Conservation (phyloP, 2,888 invertebrate genomes). For the Drosophila hamatofila region DNA sequence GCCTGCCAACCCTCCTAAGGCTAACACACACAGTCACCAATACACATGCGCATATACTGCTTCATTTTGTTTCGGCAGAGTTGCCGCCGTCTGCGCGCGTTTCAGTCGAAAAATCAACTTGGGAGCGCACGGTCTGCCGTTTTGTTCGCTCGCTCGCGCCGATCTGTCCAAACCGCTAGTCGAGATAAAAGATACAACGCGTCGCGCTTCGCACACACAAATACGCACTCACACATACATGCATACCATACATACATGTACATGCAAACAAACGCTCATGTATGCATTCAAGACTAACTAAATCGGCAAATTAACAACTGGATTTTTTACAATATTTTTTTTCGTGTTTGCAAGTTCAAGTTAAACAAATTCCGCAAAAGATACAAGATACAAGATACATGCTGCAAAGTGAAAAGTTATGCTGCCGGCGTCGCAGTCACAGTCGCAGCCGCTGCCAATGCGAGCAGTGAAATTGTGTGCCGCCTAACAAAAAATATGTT, state of each 20-base stretch:
- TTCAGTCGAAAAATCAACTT: constrained; percentile 70
- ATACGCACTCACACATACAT: not conserved
- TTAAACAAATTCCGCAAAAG: constrained; percentile 9
- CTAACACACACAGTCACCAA: constrained; percentile 37
- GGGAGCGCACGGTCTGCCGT: constrained; percentile 60
- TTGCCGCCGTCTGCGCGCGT: constrained; percentile 62
- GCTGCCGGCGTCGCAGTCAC: constrained; percentile 63
- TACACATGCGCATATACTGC: constrained; percentile 61
- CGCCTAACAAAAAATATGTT: constrained; percentile 63
- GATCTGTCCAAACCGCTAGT: constrained; percentile 45
- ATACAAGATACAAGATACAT: constrained; percentile 56
- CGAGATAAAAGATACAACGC: constrained; percentile 52
- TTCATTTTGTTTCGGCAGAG: constrained; percentile 76
- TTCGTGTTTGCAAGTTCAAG: constrained; percentile 24
- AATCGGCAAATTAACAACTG: constrained; percentile 39
- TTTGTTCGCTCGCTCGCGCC: constrained; percentile 38
- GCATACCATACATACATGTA: constrained; percentile 18
- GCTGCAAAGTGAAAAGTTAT: constrained; percentile 62
- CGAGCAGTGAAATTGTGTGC: constrained; percentile 65
- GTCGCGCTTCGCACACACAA: constrained; percentile 37
- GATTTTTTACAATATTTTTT: constrained; percentile 37
- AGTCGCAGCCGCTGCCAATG: constrained; percentile 51
- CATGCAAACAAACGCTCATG: not conserved
- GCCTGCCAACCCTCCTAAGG: constrained; percentile 48
- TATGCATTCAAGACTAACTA: constrained; percentile 28